Percentiles rank a stretch among this genome's conserved stretches.
Evolutionary conservation across 2,888 invertebrate genomes (phyloP).

Genomic region (Galerucella calmariensis): DNA sequence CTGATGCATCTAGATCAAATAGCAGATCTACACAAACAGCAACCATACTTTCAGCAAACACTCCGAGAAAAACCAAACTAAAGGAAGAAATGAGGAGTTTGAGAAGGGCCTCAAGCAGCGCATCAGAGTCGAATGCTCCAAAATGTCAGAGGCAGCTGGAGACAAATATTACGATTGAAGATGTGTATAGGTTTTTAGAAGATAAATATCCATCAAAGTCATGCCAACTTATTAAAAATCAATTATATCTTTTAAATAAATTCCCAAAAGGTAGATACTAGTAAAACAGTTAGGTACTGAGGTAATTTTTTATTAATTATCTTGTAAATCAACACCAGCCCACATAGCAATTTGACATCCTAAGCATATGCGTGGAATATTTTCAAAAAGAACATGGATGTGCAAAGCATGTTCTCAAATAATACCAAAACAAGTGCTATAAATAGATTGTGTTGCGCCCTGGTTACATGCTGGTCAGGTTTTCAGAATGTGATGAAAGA

Average conservation of each 20-base stretch:
- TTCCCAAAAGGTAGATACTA: slow-evolving; percentile 1
- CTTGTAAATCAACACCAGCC: too few relatives aligned
- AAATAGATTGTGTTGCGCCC: too few relatives aligned
- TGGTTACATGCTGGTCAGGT: too few relatives aligned
- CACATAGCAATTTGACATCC: too few relatives aligned
- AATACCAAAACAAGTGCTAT: too few relatives aligned
- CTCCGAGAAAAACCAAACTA: not conserved
- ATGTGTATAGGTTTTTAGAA: not conserved
- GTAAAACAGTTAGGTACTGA: too few relatives aligned
- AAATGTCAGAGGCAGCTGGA: not conserved
- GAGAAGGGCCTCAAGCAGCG: not conserved
- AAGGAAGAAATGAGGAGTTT: slow-evolving; percentile 1
- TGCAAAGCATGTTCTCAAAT: too few relatives aligned
- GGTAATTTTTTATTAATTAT: too few relatives aligned
- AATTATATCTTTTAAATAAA: not conserved
- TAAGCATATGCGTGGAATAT: too few relatives aligned
- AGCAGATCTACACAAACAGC: not conserved
- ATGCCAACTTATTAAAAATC: slow-evolving; percentile 4
- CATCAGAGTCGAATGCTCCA: not conserved
- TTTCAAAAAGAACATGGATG: too few relatives aligned
- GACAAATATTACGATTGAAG: not conserved
- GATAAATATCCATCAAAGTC: not conserved
- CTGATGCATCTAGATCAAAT: not conserved
- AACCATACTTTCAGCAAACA: slow-evolving; percentile 2
- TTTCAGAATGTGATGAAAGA: too few relatives aligned